A percentile compares a stretch with the other conserved stretches of the same genome.
phyloP scores from a whole-genome alignment of 2,888 invertebrate genomes.

The Cremastinae sp. region DNA sequence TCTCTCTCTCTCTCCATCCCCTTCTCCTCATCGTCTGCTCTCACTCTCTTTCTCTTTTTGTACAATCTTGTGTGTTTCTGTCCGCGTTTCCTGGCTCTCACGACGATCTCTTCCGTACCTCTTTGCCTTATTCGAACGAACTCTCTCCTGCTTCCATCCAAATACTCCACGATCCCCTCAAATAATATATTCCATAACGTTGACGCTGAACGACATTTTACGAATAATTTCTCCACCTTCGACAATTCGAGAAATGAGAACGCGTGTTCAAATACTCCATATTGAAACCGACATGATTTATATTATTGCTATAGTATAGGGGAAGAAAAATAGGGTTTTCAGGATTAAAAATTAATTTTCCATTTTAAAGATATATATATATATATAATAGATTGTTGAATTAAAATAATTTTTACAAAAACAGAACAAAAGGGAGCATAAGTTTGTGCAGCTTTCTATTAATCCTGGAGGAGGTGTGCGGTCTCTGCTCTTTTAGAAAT shows the following conservation, averaged over 20 bases:
- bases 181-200: slow-evolving; percentile 55
- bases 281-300: neutral
- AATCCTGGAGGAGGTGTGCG: neutral
- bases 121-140: slow-evolving; percentile 38
- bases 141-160: slow-evolving; percentile 21
- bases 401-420: too few species aligned
- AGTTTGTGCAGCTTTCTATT: slow-evolving; percentile 45
- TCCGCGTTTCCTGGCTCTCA: slow-evolving; percentile 49
- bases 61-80: slow-evolving; percentile 21
- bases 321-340: neutral
- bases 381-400: too few species aligned
- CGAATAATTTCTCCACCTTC: slow-evolving; percentile 41
- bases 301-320: neutral
- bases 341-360: neutral
- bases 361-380: too few species aligned
- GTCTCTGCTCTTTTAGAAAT: slow-evolving; percentile 34
- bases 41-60: too few species aligned
- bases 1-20: slow-evolving; percentile 6
- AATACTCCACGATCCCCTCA: slow-evolving; percentile 40
- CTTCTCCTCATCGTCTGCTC: slow-evolving; percentile 27
- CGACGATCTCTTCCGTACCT: slow-evolving; percentile 49
- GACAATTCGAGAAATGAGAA: slow-evolving; percentile 45
- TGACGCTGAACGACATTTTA: slow-evolving; percentile 57
- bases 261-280: slow-evolving; percentile 41
- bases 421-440: slow-evolving; percentile 10